Evolutionary conservation across 1,140 invertebrate genomes (phyloP), one percentile per base, ranked within the genome.

Genomic region (Drosophila orena): DNA sequence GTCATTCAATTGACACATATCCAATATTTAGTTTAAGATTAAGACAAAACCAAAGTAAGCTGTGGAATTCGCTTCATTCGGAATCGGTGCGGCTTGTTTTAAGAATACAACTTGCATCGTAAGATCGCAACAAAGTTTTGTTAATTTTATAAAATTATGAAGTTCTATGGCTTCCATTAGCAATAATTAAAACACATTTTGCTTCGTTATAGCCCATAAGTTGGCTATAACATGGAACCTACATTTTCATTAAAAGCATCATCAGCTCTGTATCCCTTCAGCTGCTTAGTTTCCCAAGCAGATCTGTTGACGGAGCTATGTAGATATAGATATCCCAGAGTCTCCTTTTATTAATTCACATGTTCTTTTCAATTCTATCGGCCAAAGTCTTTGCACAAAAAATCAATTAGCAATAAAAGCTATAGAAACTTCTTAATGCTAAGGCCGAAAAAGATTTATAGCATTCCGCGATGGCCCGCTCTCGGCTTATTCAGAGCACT

Each of bases 1-100:
- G 80, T 61, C 80, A 84, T 56, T 77, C 70, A 83, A 83, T 79
- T 83, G 79, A 83, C 75, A 83, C 79, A 81, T 57, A 83, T 81
- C 38, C 73, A 52, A 62, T 40, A 49, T 40, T 64, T 43, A 24
- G 24, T 11, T 17, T 40, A 44, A 44, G 42, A 38, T 17, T 40
- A 44, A 44, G 42, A 38, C 58, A 47, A 65, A 20, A 1, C 2
- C 22, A 24, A 44, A 35, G 2, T 30, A 62, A 42, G n/a, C 38
- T 4, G 17, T 40, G 4, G 15, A 12, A 14, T n/a, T 27, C 14
- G 6, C 11, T 22, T 11, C 35, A 14, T 7, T n/a, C 5, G 6
- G n/a, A 3, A 15, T 2, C 5, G 57, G 27, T 40, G 17, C 7
- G 30, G 30, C 8, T 10, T 8, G 30, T 3, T 30, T 30, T 30